A percentile compares a stretch with the other conserved stretches of the same genome.
Conservation (phyloP, 2,888 invertebrate species). For the Tyria jacobaeae region DNA sequence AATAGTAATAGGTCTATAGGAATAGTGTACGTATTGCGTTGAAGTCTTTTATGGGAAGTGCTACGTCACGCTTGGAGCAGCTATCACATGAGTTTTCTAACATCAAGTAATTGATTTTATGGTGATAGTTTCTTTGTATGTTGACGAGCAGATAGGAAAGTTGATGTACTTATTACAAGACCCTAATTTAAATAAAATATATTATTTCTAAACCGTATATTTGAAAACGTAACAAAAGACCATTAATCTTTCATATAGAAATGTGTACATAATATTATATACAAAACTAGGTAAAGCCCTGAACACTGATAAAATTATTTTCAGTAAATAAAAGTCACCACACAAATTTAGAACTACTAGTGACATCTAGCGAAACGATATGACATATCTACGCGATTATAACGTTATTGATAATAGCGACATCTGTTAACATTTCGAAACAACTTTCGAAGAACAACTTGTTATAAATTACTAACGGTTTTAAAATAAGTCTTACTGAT, state of each 20-base stretch:
- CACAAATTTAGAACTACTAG: constrained; percentile 37
- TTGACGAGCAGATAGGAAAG: constrained; percentile 1
- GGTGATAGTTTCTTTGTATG: background rate
- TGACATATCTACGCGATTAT: background rate
- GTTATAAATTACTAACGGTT: background rate
- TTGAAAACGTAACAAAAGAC: background rate
- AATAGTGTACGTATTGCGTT: constrained; percentile 52
- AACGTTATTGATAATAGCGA: constrained; percentile 20
- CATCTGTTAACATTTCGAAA: constrained; percentile 14
- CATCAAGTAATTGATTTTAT: background rate
- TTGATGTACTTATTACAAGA: constrained; percentile 1
- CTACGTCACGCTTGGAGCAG: constrained; percentile 40
- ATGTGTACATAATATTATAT: background rate
- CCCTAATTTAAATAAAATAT: constrained; percentile 21
- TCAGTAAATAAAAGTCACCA: constrained; percentile 8
- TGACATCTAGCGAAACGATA: constrained; percentile 56
- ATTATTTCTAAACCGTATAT: constrained; percentile 6
- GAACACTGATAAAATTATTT: constrained; percentile 18
- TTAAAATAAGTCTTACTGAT: too few species aligned
- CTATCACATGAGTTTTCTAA: constrained; percentile 6
- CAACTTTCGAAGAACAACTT: constrained; percentile 11
- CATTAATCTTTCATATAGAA: background rate
- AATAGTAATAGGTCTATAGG: constrained; percentile 32
- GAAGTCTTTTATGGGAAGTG: constrained; percentile 61
- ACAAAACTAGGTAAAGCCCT: constrained; percentile 8